Conservation (phyloP, 1,140 invertebrate species). For the Cecropterus lyciades region DNA sequence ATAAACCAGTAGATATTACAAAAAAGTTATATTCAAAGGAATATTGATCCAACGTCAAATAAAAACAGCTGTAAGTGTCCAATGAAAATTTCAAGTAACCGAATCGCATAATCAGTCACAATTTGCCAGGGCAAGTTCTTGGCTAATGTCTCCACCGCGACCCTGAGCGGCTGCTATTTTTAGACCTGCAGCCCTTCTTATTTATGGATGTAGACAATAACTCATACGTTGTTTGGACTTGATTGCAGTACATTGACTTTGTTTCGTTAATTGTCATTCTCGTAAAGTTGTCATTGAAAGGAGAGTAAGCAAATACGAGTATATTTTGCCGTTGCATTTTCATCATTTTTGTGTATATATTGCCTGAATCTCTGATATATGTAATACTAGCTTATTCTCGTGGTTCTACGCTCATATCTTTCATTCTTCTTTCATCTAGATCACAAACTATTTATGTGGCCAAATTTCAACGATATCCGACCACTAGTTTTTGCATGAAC, state of each 20-base stretch:
- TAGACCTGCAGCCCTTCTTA: slow-evolving; percentile 72
- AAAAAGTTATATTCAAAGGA: too few species aligned
- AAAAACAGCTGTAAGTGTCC: not conserved
- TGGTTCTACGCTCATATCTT: too few species aligned
- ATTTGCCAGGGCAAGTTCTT: slow-evolving; percentile 72
- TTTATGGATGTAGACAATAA: slow-evolving; percentile 60
- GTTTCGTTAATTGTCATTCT: slow-evolving; percentile 22
- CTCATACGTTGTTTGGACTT: slow-evolving; percentile 62
- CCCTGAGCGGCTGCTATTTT: slow-evolving; percentile 70
- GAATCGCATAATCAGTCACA: slow-evolving; percentile 70
- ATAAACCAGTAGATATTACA: too few species aligned
- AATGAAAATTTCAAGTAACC: slow-evolving; percentile 41
- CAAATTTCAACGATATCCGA: too few species aligned
- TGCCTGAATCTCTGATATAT: too few species aligned
- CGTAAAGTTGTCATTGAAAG: slow-evolving; percentile 21
- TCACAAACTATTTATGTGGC: too few species aligned
- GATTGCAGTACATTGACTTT: slow-evolving; percentile 46
- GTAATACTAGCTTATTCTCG: too few species aligned
- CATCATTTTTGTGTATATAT: too few species aligned
- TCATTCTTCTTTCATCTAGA: too few species aligned
- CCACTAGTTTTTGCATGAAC: too few species aligned
- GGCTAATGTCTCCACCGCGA: slow-evolving; percentile 62
- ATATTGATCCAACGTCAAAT: not conserved
- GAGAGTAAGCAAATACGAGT: not conserved
- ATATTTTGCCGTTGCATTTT: too few species aligned